phyloP scores from a whole-genome alignment of 2,888 invertebrate species.

The Matsumyia berberina region DNA sequence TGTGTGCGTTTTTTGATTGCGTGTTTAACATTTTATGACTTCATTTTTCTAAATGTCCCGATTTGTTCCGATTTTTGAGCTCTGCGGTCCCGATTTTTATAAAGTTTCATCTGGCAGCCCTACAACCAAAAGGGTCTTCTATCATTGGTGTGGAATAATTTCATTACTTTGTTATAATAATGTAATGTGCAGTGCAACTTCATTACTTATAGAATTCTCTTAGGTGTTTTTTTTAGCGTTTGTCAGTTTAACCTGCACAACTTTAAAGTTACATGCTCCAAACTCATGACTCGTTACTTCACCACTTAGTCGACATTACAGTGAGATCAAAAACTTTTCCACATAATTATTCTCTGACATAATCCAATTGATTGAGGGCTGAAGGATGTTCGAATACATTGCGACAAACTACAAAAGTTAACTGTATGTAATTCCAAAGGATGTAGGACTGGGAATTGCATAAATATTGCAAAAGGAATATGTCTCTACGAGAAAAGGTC shows the following conservation, averaged over 20 bases:
- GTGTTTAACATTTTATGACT: no score
- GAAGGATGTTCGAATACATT: not conserved
- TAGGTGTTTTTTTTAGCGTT: not conserved
- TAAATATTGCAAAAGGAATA: constrained; percentile 48
- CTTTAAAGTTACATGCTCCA: not conserved
- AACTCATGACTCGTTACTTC: not conserved
- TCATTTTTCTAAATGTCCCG: no score
- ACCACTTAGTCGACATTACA: constrained; percentile 3
- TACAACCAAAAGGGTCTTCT: no score
- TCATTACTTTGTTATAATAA: no score
- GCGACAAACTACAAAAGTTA: not conserved
- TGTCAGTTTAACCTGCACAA: not conserved
- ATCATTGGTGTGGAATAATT: no score
- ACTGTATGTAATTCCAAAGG: not conserved
- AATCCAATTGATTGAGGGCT: constrained; percentile 27
- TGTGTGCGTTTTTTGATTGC: no score
- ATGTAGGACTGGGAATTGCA: constrained; percentile 25
- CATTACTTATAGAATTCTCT: no score
- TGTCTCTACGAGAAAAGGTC: constrained; percentile 21
- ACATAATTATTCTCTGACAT: constrained; percentile 47
- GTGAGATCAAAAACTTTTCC: constrained; percentile 27
- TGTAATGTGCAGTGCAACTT: no score
- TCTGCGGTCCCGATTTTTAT: no score
- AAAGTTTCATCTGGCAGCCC: no score
- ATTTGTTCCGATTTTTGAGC: no score